phyloP scores from a whole-genome alignment of 2,888 invertebrate species.

The Petrolisthes cinctipes region DNA sequence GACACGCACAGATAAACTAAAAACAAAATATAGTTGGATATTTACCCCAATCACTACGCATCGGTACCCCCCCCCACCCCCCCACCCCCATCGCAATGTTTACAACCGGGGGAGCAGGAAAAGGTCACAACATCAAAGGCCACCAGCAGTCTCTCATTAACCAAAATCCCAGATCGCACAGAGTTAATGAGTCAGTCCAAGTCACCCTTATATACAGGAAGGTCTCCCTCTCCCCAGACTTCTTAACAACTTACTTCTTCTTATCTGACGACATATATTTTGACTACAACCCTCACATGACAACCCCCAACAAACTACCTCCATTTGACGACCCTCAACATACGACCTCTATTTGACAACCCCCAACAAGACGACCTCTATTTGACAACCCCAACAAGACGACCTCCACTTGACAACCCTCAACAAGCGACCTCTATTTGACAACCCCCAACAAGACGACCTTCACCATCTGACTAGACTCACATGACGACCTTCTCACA shows the following conservation, averaged over 20 bases:
- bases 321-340: not conserved
- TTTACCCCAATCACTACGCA: conserved; percentile 40
- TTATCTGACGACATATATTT: too few species aligned
- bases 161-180: conserved; percentile 48
- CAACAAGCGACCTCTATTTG: not conserved
- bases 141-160: conserved; percentile 39
- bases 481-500: too few species aligned
- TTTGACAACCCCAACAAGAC: not conserved
- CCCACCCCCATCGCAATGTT: conserved; percentile 27
- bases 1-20: conserved; percentile 9
- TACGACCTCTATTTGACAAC: not conserved
- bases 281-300: not conserved
- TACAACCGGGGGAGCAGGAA: conserved; percentile 31
- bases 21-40: conserved; percentile 31
- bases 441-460: not conserved
- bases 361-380: not conserved
- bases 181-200: conserved; percentile 46
- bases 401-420: not conserved
- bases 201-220: not conserved
- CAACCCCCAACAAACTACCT: not conserved
- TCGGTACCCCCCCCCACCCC: not conserved
- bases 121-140: conserved; percentile 43
- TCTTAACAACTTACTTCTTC: too few species aligned
- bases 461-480: not conserved
- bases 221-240: not conserved